These are phyloP conservation scores for Dendrolimus houi DNA, from an alignment of 2,888 invertebrate genomes.

Conservation along the genomic window DNA sequence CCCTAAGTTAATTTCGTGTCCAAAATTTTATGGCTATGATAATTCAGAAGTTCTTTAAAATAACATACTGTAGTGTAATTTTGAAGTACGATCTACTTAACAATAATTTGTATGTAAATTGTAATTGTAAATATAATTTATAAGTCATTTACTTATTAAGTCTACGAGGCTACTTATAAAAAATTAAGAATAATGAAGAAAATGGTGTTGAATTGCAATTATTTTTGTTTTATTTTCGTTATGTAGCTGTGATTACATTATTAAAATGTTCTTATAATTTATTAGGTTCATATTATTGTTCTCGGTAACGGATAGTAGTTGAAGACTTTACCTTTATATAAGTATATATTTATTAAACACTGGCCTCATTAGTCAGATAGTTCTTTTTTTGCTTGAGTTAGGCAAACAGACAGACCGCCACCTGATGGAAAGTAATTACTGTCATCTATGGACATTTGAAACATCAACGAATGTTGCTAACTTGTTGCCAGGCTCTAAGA, in stretches of 20 bases:
- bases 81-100: conserved; percentile 10
- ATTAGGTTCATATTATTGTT: too few relatives aligned
- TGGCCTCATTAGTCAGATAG: too few relatives aligned
- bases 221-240: conserved; percentile 32
- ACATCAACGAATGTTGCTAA: too few relatives aligned
- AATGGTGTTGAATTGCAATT: conserved; percentile 24
- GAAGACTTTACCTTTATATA: too few relatives aligned
- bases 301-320: too few relatives aligned
- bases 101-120: conserved; percentile 23
- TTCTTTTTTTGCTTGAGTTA: too few relatives aligned
- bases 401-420: too few relatives aligned
- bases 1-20: conserved; percentile 38
- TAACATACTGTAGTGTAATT: conserved; percentile 8
- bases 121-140: conserved; percentile 47
- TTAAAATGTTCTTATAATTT: background rate
- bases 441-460: too few relatives aligned
- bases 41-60: conserved; percentile 31
- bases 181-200: conserved; percentile 35
- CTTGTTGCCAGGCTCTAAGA: too few relatives aligned
- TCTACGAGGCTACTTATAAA: conserved; percentile 54
- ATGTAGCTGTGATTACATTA: background rate
- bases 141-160: conserved; percentile 30
- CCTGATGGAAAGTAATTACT: too few relatives aligned
- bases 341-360: too few relatives aligned
- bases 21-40: conserved; percentile 61